Evolutionary conservation across 2,797 vertebrate species (phyloP), one percentile per base, ranked within the genome.

Genomic region (Neosalanx taihuensis): DNA sequence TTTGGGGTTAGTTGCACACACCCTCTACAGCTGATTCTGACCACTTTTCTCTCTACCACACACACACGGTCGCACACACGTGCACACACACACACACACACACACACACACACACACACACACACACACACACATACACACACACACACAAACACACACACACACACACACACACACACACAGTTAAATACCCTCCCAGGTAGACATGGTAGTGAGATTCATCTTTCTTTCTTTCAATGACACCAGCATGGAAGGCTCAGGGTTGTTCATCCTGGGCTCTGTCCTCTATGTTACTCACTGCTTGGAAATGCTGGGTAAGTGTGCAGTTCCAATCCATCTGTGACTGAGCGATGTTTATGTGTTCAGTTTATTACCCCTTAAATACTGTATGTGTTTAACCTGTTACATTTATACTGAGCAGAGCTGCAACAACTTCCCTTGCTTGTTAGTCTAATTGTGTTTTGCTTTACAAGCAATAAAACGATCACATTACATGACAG

Each of bases 301-400:
- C 84, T 76, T 70, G 81, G 87, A 88, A 77, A 81, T 70, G 75
- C 76, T 72, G 80, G 92, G 92, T 92, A 89, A 86, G 91, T 91
- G 80, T 82, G 71, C 76, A 72, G 76, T 81, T 83, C 82, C 74
- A 76, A 61, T 81, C 79, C 72, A 58, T 85, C 76, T 84, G 80
- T 84, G 86, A 75, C 80, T 78, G 72, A 83, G 80, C 80, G 74
- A 68, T 85, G 64, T 86, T 82, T 87, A 86, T 88, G 65, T 77
- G 70, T 62, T 70, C 59, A 15, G 84, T 89, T 86, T 83, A 88
- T 77, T 78, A 78, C 79, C 76, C 80, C 74, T 81, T 65, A 2
- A n/a, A n/a, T n/a, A n/a, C n/a, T 76, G 78, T 79, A 78, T 82
- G 79, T 79, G 72, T 87, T 83, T 82, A 87, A 84, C 75, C 73